Percentiles rank a stretch among this genome's conserved stretches.
These are phyloP conservation scores for Heliconius hortense DNA, from an alignment of 2,888 invertebrate genomes.

Conservation along the genomic window DNA sequence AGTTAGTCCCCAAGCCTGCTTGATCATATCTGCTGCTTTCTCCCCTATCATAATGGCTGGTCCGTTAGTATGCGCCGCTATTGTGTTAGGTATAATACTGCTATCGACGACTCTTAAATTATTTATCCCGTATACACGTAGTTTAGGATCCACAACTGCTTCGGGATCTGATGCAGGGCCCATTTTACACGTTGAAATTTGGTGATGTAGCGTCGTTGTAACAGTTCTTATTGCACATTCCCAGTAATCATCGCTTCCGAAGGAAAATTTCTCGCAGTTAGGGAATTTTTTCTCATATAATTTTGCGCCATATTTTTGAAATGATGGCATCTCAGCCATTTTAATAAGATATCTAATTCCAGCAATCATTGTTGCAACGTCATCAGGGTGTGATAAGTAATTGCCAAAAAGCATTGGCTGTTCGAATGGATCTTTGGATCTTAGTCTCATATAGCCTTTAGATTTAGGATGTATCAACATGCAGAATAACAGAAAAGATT, in stretches of 20 bases:
- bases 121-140: conserved; percentile 83
- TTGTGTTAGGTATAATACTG: conserved; percentile 85
- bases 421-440: conserved; percentile 84
- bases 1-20: conserved; percentile 69
- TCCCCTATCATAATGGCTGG: conserved; percentile 88
- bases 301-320: conserved; percentile 82
- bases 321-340: conserved; percentile 80
- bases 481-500: conserved; percentile 75
- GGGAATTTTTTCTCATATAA: conserved; percentile 79
- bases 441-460: conserved; percentile 84
- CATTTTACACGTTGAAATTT: conserved; percentile 87
- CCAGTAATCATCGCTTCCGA: conserved; percentile 85
- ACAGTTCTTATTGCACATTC: conserved; percentile 83
- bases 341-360: conserved; percentile 81
- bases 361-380: conserved; percentile 82
- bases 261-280: conserved; percentile 77
- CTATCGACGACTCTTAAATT: conserved; percentile 86
- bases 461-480: conserved; percentile 84
- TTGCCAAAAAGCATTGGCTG: conserved; percentile 87
- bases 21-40: conserved; percentile 85
- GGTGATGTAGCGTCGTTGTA: conserved; percentile 85
- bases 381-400: conserved; percentile 84
- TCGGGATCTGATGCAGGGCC: conserved; percentile 80
- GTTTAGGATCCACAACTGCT: conserved; percentile 84
- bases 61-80: conserved; percentile 85